Conservation (phyloP, 2,888 invertebrate species). For the Operophtera brumata region DNA sequence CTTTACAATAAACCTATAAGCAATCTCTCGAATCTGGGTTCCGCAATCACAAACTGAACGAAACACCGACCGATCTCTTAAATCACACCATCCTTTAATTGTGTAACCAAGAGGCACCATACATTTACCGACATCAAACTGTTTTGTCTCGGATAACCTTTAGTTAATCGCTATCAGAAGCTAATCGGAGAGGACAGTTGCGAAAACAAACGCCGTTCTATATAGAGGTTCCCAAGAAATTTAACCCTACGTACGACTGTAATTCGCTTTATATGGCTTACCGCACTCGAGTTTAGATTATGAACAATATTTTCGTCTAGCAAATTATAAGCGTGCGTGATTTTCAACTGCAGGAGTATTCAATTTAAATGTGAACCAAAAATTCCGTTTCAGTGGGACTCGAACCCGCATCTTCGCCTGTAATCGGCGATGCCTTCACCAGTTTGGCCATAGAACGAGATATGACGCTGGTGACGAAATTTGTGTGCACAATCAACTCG, state of each 20-base stretch:
- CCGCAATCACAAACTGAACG: conserved; percentile 12
- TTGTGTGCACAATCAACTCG: no score
- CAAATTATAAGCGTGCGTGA: no score
- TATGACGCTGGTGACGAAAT: no score
- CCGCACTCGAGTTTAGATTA: not conserved
- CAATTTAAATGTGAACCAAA: no score
- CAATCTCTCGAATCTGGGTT: conserved; percentile 8
- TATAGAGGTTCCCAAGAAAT: conserved; percentile 24
- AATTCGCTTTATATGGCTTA: not conserved
- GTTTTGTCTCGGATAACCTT: conserved; percentile 33
- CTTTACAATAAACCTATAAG: not conserved
- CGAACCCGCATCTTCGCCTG: no score
- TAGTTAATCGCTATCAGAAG: conserved; percentile 25
- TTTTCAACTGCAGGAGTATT: no score
- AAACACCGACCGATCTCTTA: conserved; percentile 9
- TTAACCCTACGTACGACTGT: not conserved
- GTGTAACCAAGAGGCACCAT: conserved; percentile 16
- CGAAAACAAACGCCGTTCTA: conserved; percentile 28
- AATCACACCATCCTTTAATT: conserved; percentile 23
- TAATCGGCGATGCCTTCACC: no score
- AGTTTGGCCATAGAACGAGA: no score
- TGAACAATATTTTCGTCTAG: no score
- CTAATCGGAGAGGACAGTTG: conserved; percentile 29
- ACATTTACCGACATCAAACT: conserved; percentile 28
- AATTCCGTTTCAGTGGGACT: no score